Evolutionary conservation across 35 echinoderm and acorn worm genomes (phyloP), one percentile per base, ranked within the genome.

Genomic region (Ptychodera flava): DNA sequence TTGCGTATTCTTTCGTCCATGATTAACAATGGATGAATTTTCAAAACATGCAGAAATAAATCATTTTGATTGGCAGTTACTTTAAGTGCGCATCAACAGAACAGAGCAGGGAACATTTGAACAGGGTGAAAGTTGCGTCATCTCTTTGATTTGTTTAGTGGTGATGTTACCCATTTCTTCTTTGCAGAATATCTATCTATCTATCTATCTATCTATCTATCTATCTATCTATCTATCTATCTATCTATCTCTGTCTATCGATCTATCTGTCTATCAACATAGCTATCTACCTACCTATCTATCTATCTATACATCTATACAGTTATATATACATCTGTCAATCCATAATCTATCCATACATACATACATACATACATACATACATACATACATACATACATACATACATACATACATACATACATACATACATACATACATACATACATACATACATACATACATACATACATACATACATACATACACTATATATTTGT

Each of bases 361-460:
- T 64, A 64, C 45, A 64, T 64, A 64, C 45, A 64, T 64, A 64
- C 45, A 64, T 64, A 64, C 45, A 64, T 64, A 64, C 45, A 64
- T 64, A 64, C 45, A 64, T 64, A 64, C 45, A 64, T 64, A 64
- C 45, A 64, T 64, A 64, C 45, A 64, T 64, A 64, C 45, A 64
- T 64, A 64, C 45, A 64, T 64, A 64, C 45, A 64, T 64, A 64
- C 45, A 64, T 64, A 64, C 45, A 64, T 64, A 64, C 22, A 64
- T 64, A 64, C 22, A 64, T 64, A 64, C 22, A 64, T 64, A 64
- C 22, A 64, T 64, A 64, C 22, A 64, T 64, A 64, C 22, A 64
- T 64, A 64, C 22, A 64, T 64, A 64, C 22, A 64, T 64, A 64
- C 22, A 64, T 64, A 64, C 22, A 64, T 64, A 64, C 22, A 64